Base-by-base conservation (phyloP, 2,888 invertebrate genomes). In the Dendrolimus houi region DNA sequence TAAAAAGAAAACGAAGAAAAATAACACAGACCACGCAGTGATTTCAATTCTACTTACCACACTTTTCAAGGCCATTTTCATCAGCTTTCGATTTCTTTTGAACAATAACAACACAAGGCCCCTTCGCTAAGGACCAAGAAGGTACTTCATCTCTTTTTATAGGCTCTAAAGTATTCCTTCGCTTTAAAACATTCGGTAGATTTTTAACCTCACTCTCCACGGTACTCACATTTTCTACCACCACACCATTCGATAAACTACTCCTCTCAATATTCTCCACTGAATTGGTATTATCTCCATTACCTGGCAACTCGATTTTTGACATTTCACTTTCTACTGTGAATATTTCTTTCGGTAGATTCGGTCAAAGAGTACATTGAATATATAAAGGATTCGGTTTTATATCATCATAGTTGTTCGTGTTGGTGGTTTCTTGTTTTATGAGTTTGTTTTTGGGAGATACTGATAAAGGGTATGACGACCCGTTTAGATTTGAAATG, bases 41-140 rank as follows among this genome's bases (percentile, higher is more conserved):
- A 29, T 29, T 29, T 29, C 3, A 29, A 29, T 29, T 29, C 3
- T 29, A 54, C 60, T 57, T 63, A 63, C 71, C 72, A 40, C 67
- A 74, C 57, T 69, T 71, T n/a, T 69, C 70, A 9, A 62, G 12
- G 12, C 12, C 47, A 47, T 47, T 12, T 47, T 47, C 29, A 29
- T 29, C 54, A 65, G 62, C 67, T 59, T 66, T 72, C 0, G 66
- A 61, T 62, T 87, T 88, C 62, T 66, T 79, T 61, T 80, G 77
- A 85, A 87, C 82, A 3, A 79, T 82, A 53, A 88, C 81, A 9
- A 88, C 80, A 68, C 80, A 77, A 0, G 89, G 87, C 0, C 89
- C 89, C 59, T 88, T 91, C 0, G 91, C 91, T 41, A 91, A 62
- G 6, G 90, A 89, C 91, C 91, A 91, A 1, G 76, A 65, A 0